A percentile compares a stretch with the other conserved stretches of the same genome.
Conservation (phyloP, 2,113 vertebrate species). For the Podocnemis expansa region DNA sequence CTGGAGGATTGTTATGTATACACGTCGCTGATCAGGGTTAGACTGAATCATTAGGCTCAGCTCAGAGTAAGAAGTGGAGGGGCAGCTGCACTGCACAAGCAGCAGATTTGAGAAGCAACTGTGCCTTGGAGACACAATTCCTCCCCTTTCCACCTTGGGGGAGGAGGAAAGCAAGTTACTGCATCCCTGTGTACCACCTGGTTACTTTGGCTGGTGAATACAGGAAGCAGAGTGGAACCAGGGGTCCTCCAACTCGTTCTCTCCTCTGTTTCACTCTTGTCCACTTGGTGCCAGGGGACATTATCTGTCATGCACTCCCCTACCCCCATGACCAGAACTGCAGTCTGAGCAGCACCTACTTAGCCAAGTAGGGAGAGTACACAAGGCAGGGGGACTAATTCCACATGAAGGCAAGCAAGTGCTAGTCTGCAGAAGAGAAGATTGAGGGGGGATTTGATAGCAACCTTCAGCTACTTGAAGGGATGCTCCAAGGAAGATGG, state of each 20-base stretch:
- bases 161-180: background rate
- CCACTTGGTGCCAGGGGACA: background rate
- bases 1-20: background rate
- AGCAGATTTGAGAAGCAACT: background rate
- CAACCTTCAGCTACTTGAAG: too few species aligned
- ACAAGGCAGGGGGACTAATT: background rate
- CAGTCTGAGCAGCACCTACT: background rate
- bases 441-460: too few species aligned
- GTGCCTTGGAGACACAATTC: background rate
- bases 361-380: background rate
- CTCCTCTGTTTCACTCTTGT: background rate
- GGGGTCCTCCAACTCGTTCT: background rate
- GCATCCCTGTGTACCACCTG: background rate
- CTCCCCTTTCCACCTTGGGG: background rate
- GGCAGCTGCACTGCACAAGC: background rate
- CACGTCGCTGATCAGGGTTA: background rate
- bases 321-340: background rate
- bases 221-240: background rate
- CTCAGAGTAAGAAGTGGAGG: background rate
- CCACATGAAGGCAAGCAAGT: background rate
- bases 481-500: too few species aligned
- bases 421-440: too few species aligned
- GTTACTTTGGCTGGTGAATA: background rate
- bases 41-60: background rate
- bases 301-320: background rate